Conservation (phyloP, 2,797 vertebrate species). For the Pangasius sanitwongsei region DNA sequence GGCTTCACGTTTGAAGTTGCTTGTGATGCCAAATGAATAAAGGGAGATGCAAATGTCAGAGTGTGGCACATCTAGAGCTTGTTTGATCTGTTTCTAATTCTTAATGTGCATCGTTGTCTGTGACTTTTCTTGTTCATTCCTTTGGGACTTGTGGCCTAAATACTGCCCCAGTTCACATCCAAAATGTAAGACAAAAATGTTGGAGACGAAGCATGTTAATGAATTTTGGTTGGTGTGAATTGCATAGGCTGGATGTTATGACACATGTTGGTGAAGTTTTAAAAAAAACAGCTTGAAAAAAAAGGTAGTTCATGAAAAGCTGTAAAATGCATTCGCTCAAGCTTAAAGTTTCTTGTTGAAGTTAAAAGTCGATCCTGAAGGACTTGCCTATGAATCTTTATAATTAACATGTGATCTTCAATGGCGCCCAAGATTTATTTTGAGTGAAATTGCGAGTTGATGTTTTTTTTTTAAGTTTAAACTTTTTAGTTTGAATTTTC, state of each 20-base stretch:
- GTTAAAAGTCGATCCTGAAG: background rate
- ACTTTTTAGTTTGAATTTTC: background rate
- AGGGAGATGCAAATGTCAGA: conserved; percentile 15
- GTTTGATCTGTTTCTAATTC: conserved; percentile 10
- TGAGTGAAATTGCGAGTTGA: background rate
- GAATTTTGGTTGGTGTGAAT: background rate
- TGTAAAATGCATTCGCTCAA: background rate
- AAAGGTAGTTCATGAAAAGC: background rate
- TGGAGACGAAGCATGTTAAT: background rate
- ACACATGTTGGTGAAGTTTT: background rate
- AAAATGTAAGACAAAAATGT: background rate
- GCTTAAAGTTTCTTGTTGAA: background rate
- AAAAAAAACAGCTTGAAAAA: background rate
- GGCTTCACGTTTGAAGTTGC: background rate
- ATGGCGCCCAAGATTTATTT: background rate
- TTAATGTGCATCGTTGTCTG: conserved; percentile 5
- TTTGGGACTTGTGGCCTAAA: conserved; percentile 24
- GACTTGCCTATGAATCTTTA: background rate
- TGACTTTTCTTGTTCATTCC: conserved; percentile 18
- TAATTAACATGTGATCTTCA: background rate
- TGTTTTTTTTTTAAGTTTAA: background rate
- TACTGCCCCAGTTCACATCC: conserved; percentile 32
- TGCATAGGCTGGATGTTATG: background rate
- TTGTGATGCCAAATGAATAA: background rate
- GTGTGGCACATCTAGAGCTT: conserved; percentile 13